Evolutionary conservation across 2,113 vertebrate genomes (phyloP).

Genomic region (Daboia siamensis): DNA sequence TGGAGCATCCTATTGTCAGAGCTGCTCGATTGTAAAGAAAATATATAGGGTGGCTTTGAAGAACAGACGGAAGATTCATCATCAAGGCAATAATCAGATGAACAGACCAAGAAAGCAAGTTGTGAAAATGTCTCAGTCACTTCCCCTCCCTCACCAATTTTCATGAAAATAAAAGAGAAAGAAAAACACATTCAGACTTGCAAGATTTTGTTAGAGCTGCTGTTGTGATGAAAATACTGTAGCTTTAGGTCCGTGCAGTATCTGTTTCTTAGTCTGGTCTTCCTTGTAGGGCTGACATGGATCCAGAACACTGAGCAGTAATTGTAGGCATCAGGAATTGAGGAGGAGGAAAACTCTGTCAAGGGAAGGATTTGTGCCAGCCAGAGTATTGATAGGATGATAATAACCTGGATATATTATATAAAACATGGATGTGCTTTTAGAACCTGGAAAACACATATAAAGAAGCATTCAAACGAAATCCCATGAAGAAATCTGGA

Average conservation of each 20-base stretch:
- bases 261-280: not conserved
- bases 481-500: not conserved
- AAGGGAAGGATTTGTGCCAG: not conserved
- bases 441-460: not conserved
- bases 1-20: not conserved
- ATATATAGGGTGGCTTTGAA: not conserved
- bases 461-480: not conserved
- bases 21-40: not conserved
- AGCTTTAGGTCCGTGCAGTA: not conserved
- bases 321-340: not conserved
- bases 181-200: not conserved
- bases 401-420: not conserved
- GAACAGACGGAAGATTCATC: not conserved
- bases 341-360: not conserved
- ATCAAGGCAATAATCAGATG: not conserved
- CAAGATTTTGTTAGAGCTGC: not conserved
- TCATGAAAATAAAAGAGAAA: not conserved
- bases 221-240: not conserved
- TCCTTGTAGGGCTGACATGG: not conserved
- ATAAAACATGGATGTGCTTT: not conserved
- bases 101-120: not conserved
- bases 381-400: not conserved
- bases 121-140: not conserved
- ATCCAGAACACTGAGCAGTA: not conserved
- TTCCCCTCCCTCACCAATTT: not conserved